Conservation (phyloP, 2,113 vertebrate species). For the Apus apus region DNA sequence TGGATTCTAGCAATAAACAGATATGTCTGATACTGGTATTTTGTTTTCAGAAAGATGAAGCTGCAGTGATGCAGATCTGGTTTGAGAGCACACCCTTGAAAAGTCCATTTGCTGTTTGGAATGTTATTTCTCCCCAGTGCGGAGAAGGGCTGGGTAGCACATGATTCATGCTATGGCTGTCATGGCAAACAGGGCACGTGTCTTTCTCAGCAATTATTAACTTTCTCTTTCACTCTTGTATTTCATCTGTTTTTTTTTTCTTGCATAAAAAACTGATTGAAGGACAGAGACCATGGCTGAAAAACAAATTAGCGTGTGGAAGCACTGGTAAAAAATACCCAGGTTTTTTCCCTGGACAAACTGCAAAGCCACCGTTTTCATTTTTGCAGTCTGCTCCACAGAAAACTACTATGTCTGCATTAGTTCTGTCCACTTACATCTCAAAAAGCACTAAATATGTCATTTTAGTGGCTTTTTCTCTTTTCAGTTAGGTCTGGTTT, state of each 20-base stretch:
- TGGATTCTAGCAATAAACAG: slow-evolving; percentile 26
- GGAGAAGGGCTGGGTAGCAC: neutral
- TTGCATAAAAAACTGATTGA: neutral
- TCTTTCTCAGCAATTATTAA: neutral
- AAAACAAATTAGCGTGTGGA: neutral
- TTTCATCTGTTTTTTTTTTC: neutral
- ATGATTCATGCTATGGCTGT: neutral
- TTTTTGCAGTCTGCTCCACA: neutral
- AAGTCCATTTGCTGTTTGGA: neutral
- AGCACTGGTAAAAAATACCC: neutral
- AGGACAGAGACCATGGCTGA: neutral
- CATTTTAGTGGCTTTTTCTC: neutral
- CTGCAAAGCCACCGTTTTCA: neutral
- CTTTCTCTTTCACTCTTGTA: neutral
- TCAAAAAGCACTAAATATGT: neutral
- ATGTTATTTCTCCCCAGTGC: neutral
- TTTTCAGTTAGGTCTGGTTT: neutral
- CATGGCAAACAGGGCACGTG: neutral
- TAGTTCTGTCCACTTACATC: neutral
- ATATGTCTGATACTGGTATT: neutral
- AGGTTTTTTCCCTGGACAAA: neutral
- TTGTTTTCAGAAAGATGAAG: neutral
- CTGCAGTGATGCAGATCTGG: neutral
- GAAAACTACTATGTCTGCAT: neutral
- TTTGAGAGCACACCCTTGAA: neutral